Percentiles rank a stretch among this genome's conserved stretches.
phyloP scores from a whole-genome alignment of 1,140 invertebrate species.

The Drosophila arizonae region DNA sequence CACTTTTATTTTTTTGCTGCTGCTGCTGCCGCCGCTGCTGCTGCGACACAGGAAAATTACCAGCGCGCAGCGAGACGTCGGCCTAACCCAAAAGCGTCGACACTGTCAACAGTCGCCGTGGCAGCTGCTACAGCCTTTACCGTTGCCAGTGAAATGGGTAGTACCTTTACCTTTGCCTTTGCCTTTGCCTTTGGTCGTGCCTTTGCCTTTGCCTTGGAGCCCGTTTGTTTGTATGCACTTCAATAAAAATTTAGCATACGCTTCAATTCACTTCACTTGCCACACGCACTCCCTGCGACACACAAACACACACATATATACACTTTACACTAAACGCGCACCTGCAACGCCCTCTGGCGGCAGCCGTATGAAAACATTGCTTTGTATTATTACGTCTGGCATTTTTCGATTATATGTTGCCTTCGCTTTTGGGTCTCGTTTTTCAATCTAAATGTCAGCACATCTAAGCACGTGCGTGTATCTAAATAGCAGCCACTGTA shows the following conservation, averaged over 20 bases:
- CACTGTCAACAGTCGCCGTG: constrained; percentile 17
- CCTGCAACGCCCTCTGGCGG: constrained; percentile 64
- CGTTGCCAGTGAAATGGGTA: not conserved
- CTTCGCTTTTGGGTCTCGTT: constrained; percentile 67
- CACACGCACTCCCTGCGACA: constrained; percentile 44
- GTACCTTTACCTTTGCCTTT: not conserved
- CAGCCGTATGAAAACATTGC: constrained; percentile 65
- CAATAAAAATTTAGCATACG: constrained; percentile 78
- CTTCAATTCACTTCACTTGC: constrained; percentile 71
- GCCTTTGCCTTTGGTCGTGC: not conserved
- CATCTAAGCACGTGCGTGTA: constrained; percentile 53
- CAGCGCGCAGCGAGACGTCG: constrained; percentile 24
- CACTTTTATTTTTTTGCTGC: constrained; percentile 9
- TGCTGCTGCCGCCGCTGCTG: constrained; percentile 1
- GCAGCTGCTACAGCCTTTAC: not conserved
- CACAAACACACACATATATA: constrained; percentile 19
- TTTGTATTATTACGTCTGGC: constrained; percentile 70
- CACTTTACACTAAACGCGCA: constrained; percentile 21
- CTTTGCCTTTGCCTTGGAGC: constrained; percentile 43
- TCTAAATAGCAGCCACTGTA: constrained; percentile 21
- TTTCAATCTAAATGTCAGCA: constrained; percentile 78
- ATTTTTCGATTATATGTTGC: constrained; percentile 57
- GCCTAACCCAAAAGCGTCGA: constrained; percentile 9
- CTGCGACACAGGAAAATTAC: constrained; percentile 54
- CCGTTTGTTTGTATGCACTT: constrained; percentile 75